These are phyloP conservation scores for Botia almorhae DNA, from an alignment of 2,797 vertebrate species.

Conservation along the genomic window DNA sequence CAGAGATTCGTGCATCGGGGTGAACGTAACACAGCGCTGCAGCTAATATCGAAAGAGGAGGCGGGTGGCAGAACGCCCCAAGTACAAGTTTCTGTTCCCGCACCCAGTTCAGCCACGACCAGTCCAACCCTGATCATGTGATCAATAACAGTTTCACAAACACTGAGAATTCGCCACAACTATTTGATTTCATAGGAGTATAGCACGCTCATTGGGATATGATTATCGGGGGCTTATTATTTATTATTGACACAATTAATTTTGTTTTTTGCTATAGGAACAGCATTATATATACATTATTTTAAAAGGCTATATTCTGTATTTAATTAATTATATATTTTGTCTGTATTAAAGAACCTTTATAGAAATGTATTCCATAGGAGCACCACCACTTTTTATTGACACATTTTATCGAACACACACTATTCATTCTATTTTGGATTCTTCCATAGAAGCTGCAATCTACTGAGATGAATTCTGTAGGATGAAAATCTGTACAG, in stretches of 20 bases:
- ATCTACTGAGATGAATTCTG: too few species aligned
- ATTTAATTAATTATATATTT: too few species aligned
- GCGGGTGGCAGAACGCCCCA: conserved; percentile 32
- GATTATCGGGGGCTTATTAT: background rate
- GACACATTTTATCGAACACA: too few species aligned
- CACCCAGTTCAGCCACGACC: conserved; percentile 33
- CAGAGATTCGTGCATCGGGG: conserved; percentile 3
- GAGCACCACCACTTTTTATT: background rate
- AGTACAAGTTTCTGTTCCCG: conserved; percentile 44
- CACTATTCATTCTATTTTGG: background rate
- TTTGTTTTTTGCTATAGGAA: background rate
- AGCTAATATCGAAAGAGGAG: conserved; percentile 29
- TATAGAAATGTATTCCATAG: background rate
- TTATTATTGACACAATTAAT: too few species aligned
- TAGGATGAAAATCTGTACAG: too few species aligned
- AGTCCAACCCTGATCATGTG: conserved; percentile 44
- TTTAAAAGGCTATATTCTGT: background rate
- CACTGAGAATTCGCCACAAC: conserved; percentile 1
- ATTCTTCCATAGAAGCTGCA: background rate
- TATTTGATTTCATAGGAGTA: background rate
- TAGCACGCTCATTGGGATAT: background rate
- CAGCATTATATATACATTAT: background rate
- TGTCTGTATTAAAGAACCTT: background rate
- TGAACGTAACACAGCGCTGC: conserved; percentile 8
- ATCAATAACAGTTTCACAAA: conserved; percentile 34